Base-by-base conservation (phyloP, 2,888 invertebrate species). In the Theretra japonica region DNA sequence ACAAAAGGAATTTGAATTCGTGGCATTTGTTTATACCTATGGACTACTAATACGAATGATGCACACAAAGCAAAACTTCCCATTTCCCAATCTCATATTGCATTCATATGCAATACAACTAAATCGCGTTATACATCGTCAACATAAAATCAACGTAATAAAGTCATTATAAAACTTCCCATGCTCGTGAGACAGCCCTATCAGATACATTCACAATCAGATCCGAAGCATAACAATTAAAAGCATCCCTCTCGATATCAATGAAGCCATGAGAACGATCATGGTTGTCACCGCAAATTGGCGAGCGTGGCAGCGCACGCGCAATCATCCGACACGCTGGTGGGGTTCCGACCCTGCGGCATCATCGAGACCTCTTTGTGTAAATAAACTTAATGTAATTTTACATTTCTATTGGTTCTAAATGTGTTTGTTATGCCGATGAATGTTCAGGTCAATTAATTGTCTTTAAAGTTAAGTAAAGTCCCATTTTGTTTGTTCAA, bases 211-310 rank as follows among this genome's bases (percentile, higher is more conserved):
- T 74, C 69, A 76, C 73, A 81, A 82, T 79, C 69, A 73, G 48
- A 23, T 72, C 73, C 73, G 71, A 74, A 60, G 75, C 75, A 73
- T 73, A 74, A 72, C 78, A 79, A 78, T 79, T 76, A 79, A 60
- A 65, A 65, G 5, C 21, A 23, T 65, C 65, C 71, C 76, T 75
- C 74, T 73, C 62, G 73, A 53, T 53, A 65, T 65, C 21, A 65
- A 68, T 72, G 57, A 74, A 73, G 71, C 71, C 77, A 77, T 80
- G 80, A 77, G 80, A 79, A 70, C 33, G 79, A 73, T 53, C 81
- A 89, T 83, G 91, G 85, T 84, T 91, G 92, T 91, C 93, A 86
- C 88, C 88, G 81, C 88, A 88, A 87, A 88, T 89, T 85, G 84
- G 75, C 76, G 73, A 75, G 77, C 74, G 73, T 73, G 73, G 77